Base-by-base conservation (phyloP, 2,888 invertebrate species). In the Tryphoninae sp. region DNA sequence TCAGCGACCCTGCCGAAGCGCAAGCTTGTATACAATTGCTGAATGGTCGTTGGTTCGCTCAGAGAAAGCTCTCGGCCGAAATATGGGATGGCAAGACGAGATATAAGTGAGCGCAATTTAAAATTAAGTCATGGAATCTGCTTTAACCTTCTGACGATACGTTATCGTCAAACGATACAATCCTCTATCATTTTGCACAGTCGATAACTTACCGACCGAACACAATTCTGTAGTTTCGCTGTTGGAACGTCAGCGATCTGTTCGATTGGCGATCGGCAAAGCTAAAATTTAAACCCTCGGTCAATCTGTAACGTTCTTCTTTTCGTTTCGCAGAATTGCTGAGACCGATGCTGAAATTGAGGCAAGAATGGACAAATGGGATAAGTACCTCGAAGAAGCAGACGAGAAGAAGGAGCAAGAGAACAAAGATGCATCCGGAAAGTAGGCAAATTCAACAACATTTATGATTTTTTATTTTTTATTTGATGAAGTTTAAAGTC, bases 51-150 rank as follows among this genome's bases (percentile, higher is more conserved):
- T 97, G 96, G 95, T 98, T 98, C 93, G 97, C 96, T 8, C 96
- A 98, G 90, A 93, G 97, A 53, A 95, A 96, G 91, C 94, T 99
- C 40, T 94, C 94, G 2, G 99, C 98, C 2, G 96, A 96, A 90
- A 95, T 96, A 84, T 99, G 98, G 97, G 98, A 99, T 93, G 99
- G 99, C 19, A 96, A 96, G 91, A 97, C 98, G 0, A 99, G 98
- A 92, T 98, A 96, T 92, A 96, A 95, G 94, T 94, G 84, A 91
- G 92, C 89, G 55, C 22, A 22, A 58, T 45, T 22, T 26, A 33
- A 0, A 58, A 49, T 26, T 1, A 49, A 53, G 13, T 45, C 1
- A n/a, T 40, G 16, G 9, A 19, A 13, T 49, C 62, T 72, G 6
- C 19, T 2, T 76, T 81, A 55, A 8, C 59, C 80, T 45, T 49